phyloP scores from a whole-genome alignment of 2,797 vertebrate genomes.

The Monodelphis domestica region DNA sequence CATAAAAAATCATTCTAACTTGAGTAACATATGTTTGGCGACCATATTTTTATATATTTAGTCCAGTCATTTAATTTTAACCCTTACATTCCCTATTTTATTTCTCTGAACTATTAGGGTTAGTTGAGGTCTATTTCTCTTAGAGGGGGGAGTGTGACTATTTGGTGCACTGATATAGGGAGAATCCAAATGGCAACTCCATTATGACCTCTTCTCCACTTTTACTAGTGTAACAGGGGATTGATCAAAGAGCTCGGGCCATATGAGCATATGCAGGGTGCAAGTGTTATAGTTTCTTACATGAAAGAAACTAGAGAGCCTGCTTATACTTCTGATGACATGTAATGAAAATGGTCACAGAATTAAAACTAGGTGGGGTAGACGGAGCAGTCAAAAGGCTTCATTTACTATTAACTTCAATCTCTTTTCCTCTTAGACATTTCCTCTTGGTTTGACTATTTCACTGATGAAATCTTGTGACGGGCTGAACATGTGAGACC shows the following conservation, averaged over 20 bases:
- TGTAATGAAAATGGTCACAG: not conserved
- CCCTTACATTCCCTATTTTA: not conserved
- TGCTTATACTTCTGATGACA: not conserved
- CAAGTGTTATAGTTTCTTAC: not conserved
- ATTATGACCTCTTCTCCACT: not conserved
- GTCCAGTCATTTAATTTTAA: no score
- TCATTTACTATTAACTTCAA: not conserved
- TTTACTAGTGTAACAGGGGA: not conserved
- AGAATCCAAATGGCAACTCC: not conserved
- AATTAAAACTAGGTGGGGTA: not conserved
- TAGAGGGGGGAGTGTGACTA: not conserved
- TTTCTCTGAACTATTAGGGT: not conserved
- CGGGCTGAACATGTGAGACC: not conserved
- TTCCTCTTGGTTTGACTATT: not conserved
- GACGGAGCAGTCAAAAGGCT: not conserved
- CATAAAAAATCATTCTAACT: no score
- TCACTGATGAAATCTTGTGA: not conserved
- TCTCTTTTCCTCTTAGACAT: not conserved
- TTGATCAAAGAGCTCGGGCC: not conserved
- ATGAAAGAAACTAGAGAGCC: not conserved
- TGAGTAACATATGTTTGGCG: no score
- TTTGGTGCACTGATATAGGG: not conserved
- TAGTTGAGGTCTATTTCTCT: not conserved
- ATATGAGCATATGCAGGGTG: not conserved
- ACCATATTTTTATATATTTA: no score